Conservation (phyloP, 2,888 invertebrate genomes). For the Cyaniris semiargus region DNA sequence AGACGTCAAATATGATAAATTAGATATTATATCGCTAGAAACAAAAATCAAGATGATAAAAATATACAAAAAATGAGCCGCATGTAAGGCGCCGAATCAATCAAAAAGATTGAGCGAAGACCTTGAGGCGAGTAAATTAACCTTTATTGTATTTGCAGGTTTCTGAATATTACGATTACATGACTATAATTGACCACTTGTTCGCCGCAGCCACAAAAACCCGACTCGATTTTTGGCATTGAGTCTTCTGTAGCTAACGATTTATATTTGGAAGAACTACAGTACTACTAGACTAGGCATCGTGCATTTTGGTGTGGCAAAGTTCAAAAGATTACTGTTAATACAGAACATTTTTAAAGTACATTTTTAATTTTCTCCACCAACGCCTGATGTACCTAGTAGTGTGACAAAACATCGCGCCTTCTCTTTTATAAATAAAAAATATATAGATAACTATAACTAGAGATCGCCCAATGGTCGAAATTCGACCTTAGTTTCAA, state of each 20-base stretch:
- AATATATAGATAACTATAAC: too few relatives aligned
- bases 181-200: slow-evolving; percentile 4
- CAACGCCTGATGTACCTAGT: too few relatives aligned
- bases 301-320: neutral
- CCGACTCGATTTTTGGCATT: neutral
- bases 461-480: too few relatives aligned
- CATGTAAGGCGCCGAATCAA: slow-evolving; percentile 24
- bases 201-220: neutral
- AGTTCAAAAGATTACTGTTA: neutral
- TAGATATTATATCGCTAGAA: neutral
- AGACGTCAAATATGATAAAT: neutral
- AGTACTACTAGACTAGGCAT: neutral
- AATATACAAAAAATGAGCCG: slow-evolving; percentile 4
- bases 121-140: slow-evolving; percentile 34
- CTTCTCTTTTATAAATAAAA: too few relatives aligned
- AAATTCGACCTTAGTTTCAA: too few relatives aligned
- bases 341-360: too few relatives aligned
- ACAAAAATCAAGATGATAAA: neutral
- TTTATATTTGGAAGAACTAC: neutral
- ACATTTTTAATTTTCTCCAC: too few relatives aligned
- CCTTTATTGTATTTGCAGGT: slow-evolving; percentile 29
- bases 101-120: slow-evolving; percentile 13
- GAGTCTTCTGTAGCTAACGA: neutral
- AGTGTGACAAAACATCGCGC: too few relatives aligned
- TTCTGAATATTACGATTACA: slow-evolving; percentile 21